Evolutionary conservation across 2,113 vertebrate species (phyloP), one percentile per base, ranked within the genome.

Genomic region (Nesospiza acunhae): DNA sequence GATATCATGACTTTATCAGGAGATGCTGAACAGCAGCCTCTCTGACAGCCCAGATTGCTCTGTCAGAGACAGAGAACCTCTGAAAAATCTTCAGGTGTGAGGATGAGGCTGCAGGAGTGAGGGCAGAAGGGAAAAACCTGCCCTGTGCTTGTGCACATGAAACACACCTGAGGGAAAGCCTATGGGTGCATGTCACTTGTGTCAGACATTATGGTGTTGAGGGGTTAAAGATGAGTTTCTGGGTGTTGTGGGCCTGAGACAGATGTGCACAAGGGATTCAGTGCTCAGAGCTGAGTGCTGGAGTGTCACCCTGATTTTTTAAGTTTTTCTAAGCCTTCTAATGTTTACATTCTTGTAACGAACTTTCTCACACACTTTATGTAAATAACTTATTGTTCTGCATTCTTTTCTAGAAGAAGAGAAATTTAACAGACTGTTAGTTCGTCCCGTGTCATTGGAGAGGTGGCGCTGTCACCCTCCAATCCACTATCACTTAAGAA

Each of bases 1-100:
- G 72, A 37, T 86, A 81, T 59, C 89, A n/a, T 31, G 75, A 42
- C 81, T 93, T 95, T 75, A 88, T 88, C 87, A 78, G 64, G 44
- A 76, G 67, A 85, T 84, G 67, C 47, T 82, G 68, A 92, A 80
- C 22, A 77, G 37, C 50, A 59, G 26, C 47, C 35, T 90, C 56
- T 81, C 85, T 2, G 4, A 56, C 26, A 79, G 23, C 7, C 3
- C 17, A 6, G 70, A 47, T 72, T 74, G 46, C 13, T 7, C 77
- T 86, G 78, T n/a, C 86, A 83, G 66, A 64, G 50, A n/a, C 19
- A 80, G 42, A 85, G 60, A 91, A 67, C 75, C 67, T 74, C 58
- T 69, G 92, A 50, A 93, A 93, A 82, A 47, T 33, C 44, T 47
- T 14, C 55, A 47, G 81, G 39, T 77, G 26, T 9, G 39, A 47